phyloP scores from a whole-genome alignment of 2,113 vertebrate species.

The Shinisaurus crocodilurus region DNA sequence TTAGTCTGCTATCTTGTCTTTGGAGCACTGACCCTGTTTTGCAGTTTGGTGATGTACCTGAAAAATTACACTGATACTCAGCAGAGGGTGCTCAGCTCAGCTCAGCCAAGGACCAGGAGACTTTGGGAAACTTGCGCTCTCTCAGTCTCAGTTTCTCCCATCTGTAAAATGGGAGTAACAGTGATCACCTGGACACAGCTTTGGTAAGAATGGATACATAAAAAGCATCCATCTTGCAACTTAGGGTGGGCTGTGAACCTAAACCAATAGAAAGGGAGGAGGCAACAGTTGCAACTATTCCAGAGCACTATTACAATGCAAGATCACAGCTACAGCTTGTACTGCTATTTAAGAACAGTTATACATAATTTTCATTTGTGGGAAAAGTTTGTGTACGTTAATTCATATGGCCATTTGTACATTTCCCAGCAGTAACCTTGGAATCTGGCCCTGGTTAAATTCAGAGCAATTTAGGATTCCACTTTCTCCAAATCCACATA shows the following conservation, averaged over 20 bases:
- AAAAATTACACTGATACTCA: not conserved
- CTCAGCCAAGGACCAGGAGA: too few species aligned
- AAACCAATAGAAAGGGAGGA: not conserved
- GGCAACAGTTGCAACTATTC: not conserved
- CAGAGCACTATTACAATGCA: not conserved
- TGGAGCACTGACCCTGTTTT: not conserved
- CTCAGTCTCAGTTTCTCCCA: too few species aligned
- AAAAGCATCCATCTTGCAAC: not conserved
- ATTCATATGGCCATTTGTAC: conserved; percentile 57
- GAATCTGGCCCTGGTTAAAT: conserved; percentile 67
- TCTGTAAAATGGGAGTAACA: not conserved
- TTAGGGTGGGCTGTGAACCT: not conserved
- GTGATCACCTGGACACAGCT: not conserved
- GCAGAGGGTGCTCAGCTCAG: too few species aligned
- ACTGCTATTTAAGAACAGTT: conserved; percentile 11
- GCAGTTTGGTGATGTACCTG: too few species aligned
- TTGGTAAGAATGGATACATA: too few species aligned
- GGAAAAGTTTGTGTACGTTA: conserved; percentile 41
- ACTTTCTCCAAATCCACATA: conserved; percentile 67
- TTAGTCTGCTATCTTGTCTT: too few species aligned
- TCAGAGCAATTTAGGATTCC: conserved; percentile 67
- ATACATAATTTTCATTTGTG: conserved; percentile 43
- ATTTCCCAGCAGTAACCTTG: conserved; percentile 54
- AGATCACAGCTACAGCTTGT: not conserved
- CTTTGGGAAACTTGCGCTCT: not conserved